phyloP scores from a whole-genome alignment of 2,888 invertebrate species.

The Thelaira solivaga region DNA sequence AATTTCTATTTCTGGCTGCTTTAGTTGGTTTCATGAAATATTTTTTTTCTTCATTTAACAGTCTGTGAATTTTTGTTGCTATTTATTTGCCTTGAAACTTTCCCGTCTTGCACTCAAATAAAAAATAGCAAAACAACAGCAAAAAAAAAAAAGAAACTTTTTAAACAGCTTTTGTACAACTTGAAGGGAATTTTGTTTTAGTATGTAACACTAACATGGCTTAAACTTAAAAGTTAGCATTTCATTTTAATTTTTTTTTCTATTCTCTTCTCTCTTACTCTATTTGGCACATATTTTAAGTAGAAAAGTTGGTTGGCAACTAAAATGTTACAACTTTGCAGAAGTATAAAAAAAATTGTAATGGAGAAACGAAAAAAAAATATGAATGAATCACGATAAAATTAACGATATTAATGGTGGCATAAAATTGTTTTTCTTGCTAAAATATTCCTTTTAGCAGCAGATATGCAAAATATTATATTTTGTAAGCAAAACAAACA shows the following conservation, averaged over 20 bases:
- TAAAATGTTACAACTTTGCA: slow-evolving; percentile 35
- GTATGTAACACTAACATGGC: slow-evolving; percentile 14
- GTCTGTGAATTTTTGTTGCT: too few relatives aligned
- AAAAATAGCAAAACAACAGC: neutral
- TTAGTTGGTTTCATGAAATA: too few relatives aligned
- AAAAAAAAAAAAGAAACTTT: neutral
- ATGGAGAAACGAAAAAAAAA: too few relatives aligned
- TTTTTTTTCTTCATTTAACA: too few relatives aligned
- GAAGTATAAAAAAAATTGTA: slow-evolving; percentile 8
- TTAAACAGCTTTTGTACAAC: neutral
- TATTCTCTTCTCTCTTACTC: too few relatives aligned
- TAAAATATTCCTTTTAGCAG: too few relatives aligned
- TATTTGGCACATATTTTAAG: slow-evolving; percentile 20
- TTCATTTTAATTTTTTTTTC: neutral
- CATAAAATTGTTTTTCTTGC: too few relatives aligned
- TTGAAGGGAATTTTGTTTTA: neutral
- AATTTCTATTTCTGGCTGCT: too few relatives aligned
- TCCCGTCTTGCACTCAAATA: neutral
- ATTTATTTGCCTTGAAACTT: slow-evolving; percentile 1
- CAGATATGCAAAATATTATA: too few relatives aligned
- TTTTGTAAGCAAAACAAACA: too few relatives aligned
- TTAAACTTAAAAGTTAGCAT: slow-evolving; percentile 15
- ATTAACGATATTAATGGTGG: slow-evolving; percentile 28
- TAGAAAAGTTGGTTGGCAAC: slow-evolving; percentile 31
- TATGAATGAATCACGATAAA: slow-evolving; percentile 30